Evolutionary conservation across 2,113 vertebrate genomes (phyloP), one percentile per base, ranked within the genome.

Genomic region (Hippocampus zosterae): DNA sequence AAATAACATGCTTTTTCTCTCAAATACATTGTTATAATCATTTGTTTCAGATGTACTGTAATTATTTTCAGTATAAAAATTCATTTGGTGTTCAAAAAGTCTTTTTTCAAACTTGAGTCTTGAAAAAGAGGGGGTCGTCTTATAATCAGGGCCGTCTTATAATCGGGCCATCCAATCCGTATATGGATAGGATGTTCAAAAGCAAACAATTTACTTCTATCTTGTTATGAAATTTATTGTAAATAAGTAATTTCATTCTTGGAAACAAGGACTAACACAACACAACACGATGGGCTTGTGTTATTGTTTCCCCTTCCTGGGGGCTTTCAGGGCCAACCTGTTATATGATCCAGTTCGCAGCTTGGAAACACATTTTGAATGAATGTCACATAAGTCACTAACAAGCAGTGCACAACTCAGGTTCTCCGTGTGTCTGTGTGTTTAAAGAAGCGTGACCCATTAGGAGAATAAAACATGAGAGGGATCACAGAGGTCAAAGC

Each of bases 401-500:
- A 37, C n/a, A 64, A 42, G 10, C 8, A 55, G 52, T 29, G 37
- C 50, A 65, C 27, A 65, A 53, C 52, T 76, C 68, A 71, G 64
- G 66, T 71, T 74, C 65, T 77, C 66, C 48, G 65, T 33, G 53
- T 65, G 18, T 48, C 50, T 62, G 69, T 64, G 46, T 59, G 62
- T 75, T 75, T 71, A 41, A 52, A 53, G 53, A 76, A 69, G 61
- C 56, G 23, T 66, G 61, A 72, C 76, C 71, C 66, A 60, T 71
- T 56, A 73, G 65, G 70, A 82, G 74, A 83, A 81, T 70, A 75
- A 76, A 84, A 84, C 48, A 37, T 52, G 48, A 79, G 66, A 77
- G 68, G 65, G 66, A 76, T 68, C 57, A 25, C 64, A 53, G 23
- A 74, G 67, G 70, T 79, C 72, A 66, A 69, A 69, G 29, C 5